Conservation (phyloP, 2,797 vertebrate genomes). For the Sylvia borin region DNA sequence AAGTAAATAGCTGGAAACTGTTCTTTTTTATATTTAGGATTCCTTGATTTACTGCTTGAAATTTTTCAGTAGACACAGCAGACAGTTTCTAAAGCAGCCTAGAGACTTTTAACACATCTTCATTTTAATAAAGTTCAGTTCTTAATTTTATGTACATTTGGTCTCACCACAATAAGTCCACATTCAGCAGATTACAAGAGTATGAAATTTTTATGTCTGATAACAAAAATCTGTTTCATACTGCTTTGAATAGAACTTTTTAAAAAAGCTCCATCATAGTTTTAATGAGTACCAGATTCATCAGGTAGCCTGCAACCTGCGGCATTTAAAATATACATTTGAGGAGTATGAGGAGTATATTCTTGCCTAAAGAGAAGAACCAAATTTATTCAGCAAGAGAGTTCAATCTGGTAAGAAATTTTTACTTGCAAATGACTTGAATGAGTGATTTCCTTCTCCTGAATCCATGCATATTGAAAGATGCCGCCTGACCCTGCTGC, state of each 20-base stretch:
- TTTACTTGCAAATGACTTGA: slow-evolving; percentile 47
- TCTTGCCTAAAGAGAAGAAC: neutral
- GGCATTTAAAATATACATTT: slow-evolving; percentile 14
- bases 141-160: neutral
- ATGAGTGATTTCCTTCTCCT: slow-evolving; percentile 2
- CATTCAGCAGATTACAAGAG: neutral
- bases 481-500: neutral
- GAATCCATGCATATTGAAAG: neutral
- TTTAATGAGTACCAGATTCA: slow-evolving; percentile 11
- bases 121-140: slow-evolving; percentile 7
- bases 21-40: neutral
- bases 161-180: neutral
- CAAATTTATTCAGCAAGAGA: neutral
- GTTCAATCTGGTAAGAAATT: neutral
- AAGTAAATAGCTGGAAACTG: neutral
- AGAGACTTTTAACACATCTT: neutral
- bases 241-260: neutral
- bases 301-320: neutral
- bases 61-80: neutral
- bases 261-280: neutral
- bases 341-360: neutral
- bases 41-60: neutral
- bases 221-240: neutral
- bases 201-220: neutral
- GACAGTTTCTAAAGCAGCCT: neutral